phyloP scores from a whole-genome alignment of 2,113 vertebrate species.

The Dascyllus trimaculatus region DNA sequence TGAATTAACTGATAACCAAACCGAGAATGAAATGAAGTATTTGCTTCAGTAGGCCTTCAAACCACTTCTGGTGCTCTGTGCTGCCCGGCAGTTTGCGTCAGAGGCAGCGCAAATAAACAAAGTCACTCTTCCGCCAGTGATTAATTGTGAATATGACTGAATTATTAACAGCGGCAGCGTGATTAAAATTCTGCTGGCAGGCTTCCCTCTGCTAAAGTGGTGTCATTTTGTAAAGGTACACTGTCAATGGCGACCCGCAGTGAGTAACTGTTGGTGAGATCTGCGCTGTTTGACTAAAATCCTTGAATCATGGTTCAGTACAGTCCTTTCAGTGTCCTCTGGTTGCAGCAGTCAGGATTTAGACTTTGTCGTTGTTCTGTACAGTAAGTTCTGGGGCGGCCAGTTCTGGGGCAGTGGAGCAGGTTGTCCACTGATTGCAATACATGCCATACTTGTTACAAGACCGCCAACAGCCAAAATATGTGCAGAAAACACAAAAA shows the following conservation, averaged over 20 bases:
- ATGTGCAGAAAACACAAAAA: too few species aligned
- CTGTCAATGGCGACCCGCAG: background rate
- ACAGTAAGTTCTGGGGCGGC: background rate
- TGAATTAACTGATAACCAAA: slow-evolving; percentile 32
- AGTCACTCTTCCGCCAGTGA: background rate
- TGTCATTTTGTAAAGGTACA: too few species aligned
- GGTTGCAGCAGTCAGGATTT: background rate
- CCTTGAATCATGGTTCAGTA: background rate
- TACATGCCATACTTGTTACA: too few species aligned
- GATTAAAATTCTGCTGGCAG: too few species aligned
- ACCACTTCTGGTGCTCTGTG: background rate
- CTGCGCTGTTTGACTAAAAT: background rate
- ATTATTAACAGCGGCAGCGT: background rate
- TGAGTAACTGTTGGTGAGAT: background rate
- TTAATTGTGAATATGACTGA: background rate
- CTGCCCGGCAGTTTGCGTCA: background rate
- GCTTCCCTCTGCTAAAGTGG: too few species aligned
- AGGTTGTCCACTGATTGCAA: too few species aligned
- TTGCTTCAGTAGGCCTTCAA: background rate
- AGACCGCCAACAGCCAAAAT: too few species aligned
- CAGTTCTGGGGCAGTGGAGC: too few species aligned
- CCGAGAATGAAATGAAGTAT: slow-evolving; percentile 1
- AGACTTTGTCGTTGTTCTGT: background rate
- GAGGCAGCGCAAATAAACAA: background rate
- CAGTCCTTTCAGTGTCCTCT: too few species aligned